A percentile compares a stretch with the other conserved stretches of the same genome.
These are phyloP conservation scores for Graphium colonna DNA, from an alignment of 2,888 invertebrate species.

Conservation along the genomic window DNA sequence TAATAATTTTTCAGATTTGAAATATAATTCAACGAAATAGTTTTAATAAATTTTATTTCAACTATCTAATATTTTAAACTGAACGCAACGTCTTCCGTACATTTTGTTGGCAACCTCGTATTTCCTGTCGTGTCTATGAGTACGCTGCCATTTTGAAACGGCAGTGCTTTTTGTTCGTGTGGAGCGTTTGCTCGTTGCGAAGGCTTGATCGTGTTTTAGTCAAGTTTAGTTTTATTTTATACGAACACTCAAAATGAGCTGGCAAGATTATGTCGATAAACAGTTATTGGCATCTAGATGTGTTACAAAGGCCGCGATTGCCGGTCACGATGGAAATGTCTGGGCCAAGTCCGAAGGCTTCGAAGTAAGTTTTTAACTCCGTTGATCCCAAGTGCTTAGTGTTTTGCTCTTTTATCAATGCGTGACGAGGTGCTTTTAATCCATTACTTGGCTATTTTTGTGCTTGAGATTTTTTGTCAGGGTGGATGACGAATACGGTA, in stretches of 20 bases:
- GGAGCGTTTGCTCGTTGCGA: conserved; percentile 78
- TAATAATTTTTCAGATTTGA: no score
- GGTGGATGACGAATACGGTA: conserved; percentile 68
- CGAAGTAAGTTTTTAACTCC: conserved; percentile 87
- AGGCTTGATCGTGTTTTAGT: conserved; percentile 70
- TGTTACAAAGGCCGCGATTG: conserved; percentile 96
- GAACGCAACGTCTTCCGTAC: conserved; percentile 29
- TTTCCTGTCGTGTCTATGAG: conserved; percentile 69
- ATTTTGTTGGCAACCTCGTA: conserved; percentile 44
- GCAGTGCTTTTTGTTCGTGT: conserved; percentile 80
- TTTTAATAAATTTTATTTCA: neutral
- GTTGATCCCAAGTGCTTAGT: conserved; percentile 53
- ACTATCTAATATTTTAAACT: conserved; percentile 16
- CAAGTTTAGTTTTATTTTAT: conserved; percentile 77
- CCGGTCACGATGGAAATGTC: conserved; percentile 96
- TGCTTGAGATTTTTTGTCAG: conserved; percentile 29
- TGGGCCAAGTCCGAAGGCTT: conserved; percentile 97
- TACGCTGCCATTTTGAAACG: conserved; percentile 77
- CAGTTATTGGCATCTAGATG: conserved; percentile 96
- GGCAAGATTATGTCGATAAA: conserved; percentile 99
- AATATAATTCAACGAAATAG: no score
- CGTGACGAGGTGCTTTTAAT: conserved; percentile 41
- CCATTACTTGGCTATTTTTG: conserved; percentile 29
- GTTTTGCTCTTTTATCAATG: conserved; percentile 32
- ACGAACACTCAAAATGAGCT: conserved; percentile 90